phyloP scores from a whole-genome alignment of 2,888 invertebrate species.

The Trichopria drosophilae region DNA sequence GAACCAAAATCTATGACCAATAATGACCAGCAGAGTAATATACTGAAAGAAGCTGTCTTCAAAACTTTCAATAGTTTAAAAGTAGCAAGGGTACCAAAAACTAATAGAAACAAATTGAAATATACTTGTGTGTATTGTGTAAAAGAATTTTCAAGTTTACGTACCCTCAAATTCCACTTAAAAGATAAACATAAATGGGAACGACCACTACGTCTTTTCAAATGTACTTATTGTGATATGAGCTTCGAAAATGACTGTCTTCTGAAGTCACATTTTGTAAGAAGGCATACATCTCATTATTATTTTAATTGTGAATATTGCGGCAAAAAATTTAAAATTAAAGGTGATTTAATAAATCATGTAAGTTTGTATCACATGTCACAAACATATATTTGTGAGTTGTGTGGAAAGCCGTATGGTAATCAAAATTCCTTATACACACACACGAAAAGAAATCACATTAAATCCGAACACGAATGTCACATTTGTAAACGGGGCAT shows the following conservation, averaged over 20 bases:
- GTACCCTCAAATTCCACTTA: no score
- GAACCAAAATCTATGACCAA: no score
- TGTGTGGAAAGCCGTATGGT: conserved; percentile 51
- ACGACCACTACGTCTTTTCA: no score
- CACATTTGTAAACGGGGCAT: conserved; percentile 46
- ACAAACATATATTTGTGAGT: conserved; percentile 49
- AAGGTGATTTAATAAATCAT: conserved; percentile 51
- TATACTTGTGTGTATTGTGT: no score
- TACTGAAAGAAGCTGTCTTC: no score
- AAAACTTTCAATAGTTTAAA: no score
- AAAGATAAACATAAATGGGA: no score
- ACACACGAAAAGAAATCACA: conserved; percentile 52
- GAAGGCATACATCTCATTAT: conserved; percentile 46
- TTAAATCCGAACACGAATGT: conserved; percentile 49
- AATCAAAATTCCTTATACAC: conserved; percentile 51
- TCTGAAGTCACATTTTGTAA: conserved; percentile 47
- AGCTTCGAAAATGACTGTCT: conserved; percentile 45
- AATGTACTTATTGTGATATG: conserved; percentile 44
- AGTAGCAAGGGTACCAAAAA: no score
- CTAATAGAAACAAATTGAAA: no score
- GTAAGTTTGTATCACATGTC: conserved; percentile 51
- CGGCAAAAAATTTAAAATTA: conserved; percentile 50
- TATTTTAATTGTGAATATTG: conserved; percentile 48
- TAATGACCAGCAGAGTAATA: no score
- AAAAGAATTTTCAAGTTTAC: no score